These are phyloP conservation scores for Myrmecobius fasciatus DNA, from an alignment of 2,113 vertebrate species.

Conservation along the genomic window DNA sequence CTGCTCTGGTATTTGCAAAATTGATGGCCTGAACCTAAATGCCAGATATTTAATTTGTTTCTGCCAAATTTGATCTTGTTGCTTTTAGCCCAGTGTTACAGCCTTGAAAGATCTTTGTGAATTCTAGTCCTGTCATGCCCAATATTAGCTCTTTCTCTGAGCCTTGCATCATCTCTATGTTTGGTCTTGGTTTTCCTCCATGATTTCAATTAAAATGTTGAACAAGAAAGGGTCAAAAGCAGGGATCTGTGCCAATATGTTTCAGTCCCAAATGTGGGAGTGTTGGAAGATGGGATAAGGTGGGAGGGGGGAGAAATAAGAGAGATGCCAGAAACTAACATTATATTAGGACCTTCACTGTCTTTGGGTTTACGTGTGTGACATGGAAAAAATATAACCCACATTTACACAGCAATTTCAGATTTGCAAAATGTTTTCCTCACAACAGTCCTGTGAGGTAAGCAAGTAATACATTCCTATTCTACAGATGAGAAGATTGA, in stretches of 20 bases:
- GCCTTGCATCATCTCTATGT: background rate
- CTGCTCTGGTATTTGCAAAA: conserved; percentile 1
- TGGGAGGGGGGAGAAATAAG: background rate
- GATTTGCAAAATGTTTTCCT: background rate
- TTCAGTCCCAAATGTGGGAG: background rate
- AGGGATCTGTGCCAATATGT: background rate
- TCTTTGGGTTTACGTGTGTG: background rate
- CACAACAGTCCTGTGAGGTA: background rate
- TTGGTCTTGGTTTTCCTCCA: background rate
- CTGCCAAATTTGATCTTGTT: background rate
- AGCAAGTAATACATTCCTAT: background rate
- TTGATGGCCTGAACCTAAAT: conserved; percentile 5
- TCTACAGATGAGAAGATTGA: background rate
- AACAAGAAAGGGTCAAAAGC: background rate
- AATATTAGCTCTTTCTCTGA: background rate
- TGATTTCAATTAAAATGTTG: background rate
- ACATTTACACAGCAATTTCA: background rate
- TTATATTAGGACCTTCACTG: background rate
- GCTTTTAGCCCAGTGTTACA: background rate
- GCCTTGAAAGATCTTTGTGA: background rate
- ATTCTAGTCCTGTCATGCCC: background rate
- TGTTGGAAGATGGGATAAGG: background rate
- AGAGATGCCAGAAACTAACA: background rate
- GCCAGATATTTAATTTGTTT: background rate
- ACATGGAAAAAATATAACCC: background rate